Evolutionary conservation across 2,113 vertebrate genomes (phyloP).

Genomic region (Hippolais icterina): DNA sequence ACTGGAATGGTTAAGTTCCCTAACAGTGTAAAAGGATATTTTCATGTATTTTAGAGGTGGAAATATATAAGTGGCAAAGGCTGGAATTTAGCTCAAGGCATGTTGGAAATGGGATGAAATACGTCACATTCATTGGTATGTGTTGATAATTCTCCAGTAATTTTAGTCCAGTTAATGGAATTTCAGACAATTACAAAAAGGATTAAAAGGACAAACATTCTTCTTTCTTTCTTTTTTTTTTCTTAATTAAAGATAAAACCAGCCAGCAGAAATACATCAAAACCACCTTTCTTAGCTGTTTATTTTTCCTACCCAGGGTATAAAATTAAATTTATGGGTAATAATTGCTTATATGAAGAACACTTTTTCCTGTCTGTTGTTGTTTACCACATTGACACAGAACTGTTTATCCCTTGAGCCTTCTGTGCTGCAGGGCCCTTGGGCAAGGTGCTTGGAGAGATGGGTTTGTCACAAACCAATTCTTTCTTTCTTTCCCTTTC

Average conservation of each 20-base stretch:
- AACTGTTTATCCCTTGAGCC: background rate
- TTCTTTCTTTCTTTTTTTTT: background rate
- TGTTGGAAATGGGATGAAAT: background rate
- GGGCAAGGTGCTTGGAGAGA: background rate
- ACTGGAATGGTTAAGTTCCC: background rate
- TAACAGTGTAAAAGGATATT: background rate
- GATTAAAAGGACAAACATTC: background rate
- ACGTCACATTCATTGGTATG: fast-evolving
- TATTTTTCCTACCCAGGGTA: background rate
- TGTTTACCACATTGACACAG: background rate
- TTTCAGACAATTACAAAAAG: background rate
- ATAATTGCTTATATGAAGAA: background rate
- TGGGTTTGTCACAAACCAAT: background rate
- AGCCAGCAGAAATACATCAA: background rate
- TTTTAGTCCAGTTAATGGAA: background rate
- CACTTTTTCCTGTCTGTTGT: background rate
- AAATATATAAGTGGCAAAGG: background rate
- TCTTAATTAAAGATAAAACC: background rate
- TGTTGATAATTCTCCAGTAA: background rate
- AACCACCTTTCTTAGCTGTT: background rate
- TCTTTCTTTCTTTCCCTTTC: background rate
- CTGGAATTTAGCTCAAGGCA: background rate
- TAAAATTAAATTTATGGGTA: background rate
- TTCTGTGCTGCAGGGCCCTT: background rate
- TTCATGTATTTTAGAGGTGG: background rate